Percentiles rank a stretch among this genome's conserved stretches.
These are phyloP conservation scores for Pasiphila rectangulata DNA, from an alignment of 2,888 invertebrate species.

Conservation along the genomic window DNA sequence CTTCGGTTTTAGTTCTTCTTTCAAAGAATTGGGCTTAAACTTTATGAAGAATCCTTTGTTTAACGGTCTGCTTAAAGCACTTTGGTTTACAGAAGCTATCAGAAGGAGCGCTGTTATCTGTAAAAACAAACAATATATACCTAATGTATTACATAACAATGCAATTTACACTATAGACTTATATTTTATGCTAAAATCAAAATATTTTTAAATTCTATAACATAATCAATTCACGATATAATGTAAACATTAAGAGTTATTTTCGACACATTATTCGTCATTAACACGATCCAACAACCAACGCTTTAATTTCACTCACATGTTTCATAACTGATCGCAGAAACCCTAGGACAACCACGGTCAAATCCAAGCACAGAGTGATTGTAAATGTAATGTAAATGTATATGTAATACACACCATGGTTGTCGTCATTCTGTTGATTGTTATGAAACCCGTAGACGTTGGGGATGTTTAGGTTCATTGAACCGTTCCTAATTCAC, in stretches of 20 bases:
- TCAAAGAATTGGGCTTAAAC: constrained; percentile 45
- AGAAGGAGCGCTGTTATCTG: constrained; percentile 41
- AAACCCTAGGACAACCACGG: constrained; percentile 7
- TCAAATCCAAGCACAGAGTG: constrained; percentile 5
- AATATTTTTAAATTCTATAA: too few relatives aligned
- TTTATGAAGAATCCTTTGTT: constrained; percentile 55
- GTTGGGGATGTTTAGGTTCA: constrained; percentile 22
- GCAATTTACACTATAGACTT: too few relatives aligned
- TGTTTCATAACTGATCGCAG: constrained; percentile 32
- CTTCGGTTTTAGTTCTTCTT: constrained; percentile 45
- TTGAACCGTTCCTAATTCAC: background rate
- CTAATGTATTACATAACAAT: background rate
- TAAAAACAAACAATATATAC: constrained; percentile 19
- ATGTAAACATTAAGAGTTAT: too few relatives aligned
- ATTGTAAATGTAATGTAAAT: constrained; percentile 1
- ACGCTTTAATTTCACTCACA: constrained; percentile 37
- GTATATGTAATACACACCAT: background rate
- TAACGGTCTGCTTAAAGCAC: constrained; percentile 46
- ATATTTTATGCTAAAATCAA: too few relatives aligned
- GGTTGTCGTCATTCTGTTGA: background rate
- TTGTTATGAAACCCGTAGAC: constrained; percentile 17
- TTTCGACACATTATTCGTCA: too few relatives aligned
- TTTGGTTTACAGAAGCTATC: constrained; percentile 31
- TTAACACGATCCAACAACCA: too few relatives aligned
- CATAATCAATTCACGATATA: too few relatives aligned